phyloP scores from a whole-genome alignment of 2,113 vertebrate species.

The Cyphomyrus discorhynchus region DNA sequence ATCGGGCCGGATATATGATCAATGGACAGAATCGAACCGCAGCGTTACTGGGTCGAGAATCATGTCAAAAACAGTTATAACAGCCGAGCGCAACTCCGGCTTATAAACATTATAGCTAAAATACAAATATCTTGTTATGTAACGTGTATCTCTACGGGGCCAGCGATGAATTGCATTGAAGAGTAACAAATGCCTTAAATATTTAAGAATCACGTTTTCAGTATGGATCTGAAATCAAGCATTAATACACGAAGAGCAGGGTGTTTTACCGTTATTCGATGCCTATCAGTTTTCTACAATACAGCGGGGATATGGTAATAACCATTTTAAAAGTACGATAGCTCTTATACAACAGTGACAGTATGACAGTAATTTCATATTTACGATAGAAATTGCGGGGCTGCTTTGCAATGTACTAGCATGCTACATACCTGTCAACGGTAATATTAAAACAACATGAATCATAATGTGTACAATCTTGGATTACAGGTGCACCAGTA shows the following conservation, averaged over 20 bases:
- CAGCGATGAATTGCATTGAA: background rate
- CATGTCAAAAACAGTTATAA: background rate
- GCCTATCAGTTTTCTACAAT: background rate
- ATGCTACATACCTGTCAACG: background rate
- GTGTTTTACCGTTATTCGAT: background rate
- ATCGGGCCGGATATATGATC: conserved; percentile 23
- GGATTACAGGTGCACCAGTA: conserved; percentile 81
- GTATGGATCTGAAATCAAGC: background rate
- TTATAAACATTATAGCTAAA: background rate
- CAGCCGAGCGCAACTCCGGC: background rate
- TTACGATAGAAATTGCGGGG: background rate
- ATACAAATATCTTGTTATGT: background rate
- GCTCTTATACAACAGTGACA: background rate
- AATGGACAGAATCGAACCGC: conserved; percentile 11
- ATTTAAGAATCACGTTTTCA: background rate
- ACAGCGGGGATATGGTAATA: background rate
- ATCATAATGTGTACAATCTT: conserved; percentile 29
- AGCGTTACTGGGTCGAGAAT: background rate
- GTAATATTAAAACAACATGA: background rate
- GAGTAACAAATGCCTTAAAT: background rate
- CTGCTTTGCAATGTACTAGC: background rate
- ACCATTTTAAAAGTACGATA: background rate
- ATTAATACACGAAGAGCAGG: background rate
- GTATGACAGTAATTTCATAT: background rate
- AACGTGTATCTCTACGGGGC: background rate